Evolutionary conservation across 2,888 invertebrate species (phyloP).

Genomic region (Drosophila yooni): DNA sequence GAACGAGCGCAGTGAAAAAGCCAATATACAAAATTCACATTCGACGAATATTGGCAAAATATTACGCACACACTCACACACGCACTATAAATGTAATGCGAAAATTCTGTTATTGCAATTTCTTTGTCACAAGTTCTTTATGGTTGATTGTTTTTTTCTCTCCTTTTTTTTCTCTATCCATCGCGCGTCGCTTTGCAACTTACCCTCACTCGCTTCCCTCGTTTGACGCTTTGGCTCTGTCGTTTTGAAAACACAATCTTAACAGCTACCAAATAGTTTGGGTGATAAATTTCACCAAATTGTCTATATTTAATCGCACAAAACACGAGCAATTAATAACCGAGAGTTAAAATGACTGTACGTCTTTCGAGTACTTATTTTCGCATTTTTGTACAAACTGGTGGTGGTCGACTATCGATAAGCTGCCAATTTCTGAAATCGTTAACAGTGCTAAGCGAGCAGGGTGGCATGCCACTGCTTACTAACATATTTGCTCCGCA

Average conservation of each 20-base stretch:
- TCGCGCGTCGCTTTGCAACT: constrained; percentile 61
- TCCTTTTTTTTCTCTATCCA: constrained; percentile 43
- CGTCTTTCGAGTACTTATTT: constrained; percentile 52
- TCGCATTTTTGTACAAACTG: constrained; percentile 50
- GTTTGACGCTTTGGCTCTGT: not conserved
- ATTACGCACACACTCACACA: constrained; percentile 17
- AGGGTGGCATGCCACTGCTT: constrained; percentile 2
- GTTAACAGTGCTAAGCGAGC: not conserved
- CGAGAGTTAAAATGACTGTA: constrained; percentile 56
- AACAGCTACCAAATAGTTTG: constrained; percentile 21
- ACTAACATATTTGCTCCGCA: constrained; percentile 13
- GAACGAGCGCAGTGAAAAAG: constrained; percentile 31
- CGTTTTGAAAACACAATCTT: constrained; percentile 25
- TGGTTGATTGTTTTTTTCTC: constrained; percentile 42
- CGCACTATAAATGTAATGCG: constrained; percentile 18
- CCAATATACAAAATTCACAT: constrained; percentile 43
- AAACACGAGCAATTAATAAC: constrained; percentile 54
- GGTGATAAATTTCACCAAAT: constrained; percentile 9
- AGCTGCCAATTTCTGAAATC: not conserved
- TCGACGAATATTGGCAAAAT: constrained; percentile 20
- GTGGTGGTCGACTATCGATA: constrained; percentile 31
- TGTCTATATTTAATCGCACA: constrained; percentile 40
- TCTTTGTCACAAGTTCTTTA: constrained; percentile 52
- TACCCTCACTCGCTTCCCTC: constrained; percentile 37
- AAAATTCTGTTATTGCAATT: constrained; percentile 34